Conservation (phyloP, 2,113 vertebrate genomes). For the Cyprinus carpio region DNA sequence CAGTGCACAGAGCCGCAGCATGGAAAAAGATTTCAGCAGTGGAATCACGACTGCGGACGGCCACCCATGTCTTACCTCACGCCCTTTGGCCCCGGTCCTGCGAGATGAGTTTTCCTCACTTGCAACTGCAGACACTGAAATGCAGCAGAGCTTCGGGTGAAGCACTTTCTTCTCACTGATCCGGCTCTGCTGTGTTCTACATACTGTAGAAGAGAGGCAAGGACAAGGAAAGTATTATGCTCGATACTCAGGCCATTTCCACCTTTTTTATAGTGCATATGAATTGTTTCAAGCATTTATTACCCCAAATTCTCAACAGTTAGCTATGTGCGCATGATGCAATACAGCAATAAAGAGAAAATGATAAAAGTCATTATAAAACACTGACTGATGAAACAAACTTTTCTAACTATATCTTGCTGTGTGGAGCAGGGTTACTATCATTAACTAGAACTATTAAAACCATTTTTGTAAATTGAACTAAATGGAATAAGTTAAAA, state of each 20-base stretch:
- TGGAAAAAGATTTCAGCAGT: conserved; percentile 58
- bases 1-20: conserved; percentile 43
- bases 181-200: not conserved
- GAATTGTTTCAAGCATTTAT: not conserved
- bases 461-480: not conserved
- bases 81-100: conserved; percentile 54
- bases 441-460: not conserved
- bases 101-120: conserved; percentile 74
- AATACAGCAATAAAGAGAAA: not conserved
- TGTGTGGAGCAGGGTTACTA: not conserved
- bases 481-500: not conserved
- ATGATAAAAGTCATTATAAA: not conserved
- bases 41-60: conserved; percentile 52
- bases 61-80: conserved; percentile 61
- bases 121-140: conserved; percentile 17
- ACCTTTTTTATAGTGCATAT: not conserved
- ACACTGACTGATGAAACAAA: not conserved
- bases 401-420: not conserved
- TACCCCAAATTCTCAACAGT: not conserved
- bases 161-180: not conserved
- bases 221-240: not conserved
- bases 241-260: not conserved
- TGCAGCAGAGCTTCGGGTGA: not conserved
- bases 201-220: not conserved
- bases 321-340: not conserved